phyloP scores from a whole-genome alignment of 1,140 invertebrate species.

The Lucilia sericata region DNA sequence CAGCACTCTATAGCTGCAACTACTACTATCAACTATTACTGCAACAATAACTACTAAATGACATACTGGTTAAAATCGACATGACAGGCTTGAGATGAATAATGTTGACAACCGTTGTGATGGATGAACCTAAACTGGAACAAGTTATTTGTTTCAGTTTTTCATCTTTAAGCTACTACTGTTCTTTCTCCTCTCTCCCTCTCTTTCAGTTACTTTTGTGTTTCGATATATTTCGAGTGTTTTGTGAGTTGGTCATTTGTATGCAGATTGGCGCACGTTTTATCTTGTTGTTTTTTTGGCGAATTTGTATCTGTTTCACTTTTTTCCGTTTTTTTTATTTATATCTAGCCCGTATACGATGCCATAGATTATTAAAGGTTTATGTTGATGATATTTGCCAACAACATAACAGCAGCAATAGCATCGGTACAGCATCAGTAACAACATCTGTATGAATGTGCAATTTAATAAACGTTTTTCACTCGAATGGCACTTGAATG shows the following conservation, averaged over 20 bases:
- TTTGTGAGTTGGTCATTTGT: slow-evolving; percentile 20
- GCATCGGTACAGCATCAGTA: too few relatives aligned
- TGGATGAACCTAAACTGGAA: slow-evolving; percentile 26
- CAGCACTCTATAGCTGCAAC: neutral
- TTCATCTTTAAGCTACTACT: neutral
- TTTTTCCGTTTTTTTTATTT: neutral
- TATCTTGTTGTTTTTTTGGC: neutral
- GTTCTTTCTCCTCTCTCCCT: neutral
- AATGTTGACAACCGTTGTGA: slow-evolving; percentile 26
- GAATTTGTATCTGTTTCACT: slow-evolving; percentile 3
- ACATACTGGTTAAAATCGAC: slow-evolving; percentile 22
- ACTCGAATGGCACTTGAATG: neutral
- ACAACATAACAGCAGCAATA: neutral
- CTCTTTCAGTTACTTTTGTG: neutral
- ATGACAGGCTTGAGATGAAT: slow-evolving; percentile 18
- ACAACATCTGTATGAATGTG: neutral
- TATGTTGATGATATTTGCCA: neutral
- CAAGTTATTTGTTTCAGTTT: neutral
- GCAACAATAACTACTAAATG: neutral
- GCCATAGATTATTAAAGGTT: neutral
- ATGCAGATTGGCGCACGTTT: slow-evolving; percentile 10
- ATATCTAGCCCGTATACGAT: neutral
- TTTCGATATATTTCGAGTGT: neutral
- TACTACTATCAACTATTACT: neutral
- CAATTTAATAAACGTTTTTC: neutral